phyloP scores from a whole-genome alignment of 1,140 invertebrate species.

The Lerema accius region DNA sequence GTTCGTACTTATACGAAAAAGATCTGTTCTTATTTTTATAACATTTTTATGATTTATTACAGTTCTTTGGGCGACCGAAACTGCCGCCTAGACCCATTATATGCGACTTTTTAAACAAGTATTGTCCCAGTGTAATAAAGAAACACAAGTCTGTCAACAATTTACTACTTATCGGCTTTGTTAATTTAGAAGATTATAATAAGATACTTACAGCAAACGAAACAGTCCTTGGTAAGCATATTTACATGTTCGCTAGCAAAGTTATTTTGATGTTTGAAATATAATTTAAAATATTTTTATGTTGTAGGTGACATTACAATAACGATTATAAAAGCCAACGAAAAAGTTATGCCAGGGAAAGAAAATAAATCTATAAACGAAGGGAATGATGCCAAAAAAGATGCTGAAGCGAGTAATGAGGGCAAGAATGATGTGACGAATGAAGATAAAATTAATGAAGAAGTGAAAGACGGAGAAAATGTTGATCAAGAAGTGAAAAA shows the following conservation, averaged over 20 bases:
- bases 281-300: background rate
- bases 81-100: conserved; percentile 55
- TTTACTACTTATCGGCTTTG: conserved; percentile 63
- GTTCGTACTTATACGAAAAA: too few relatives aligned
- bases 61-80: conserved; percentile 55
- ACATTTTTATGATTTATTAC: too few relatives aligned
- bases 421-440: too few relatives aligned
- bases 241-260: background rate
- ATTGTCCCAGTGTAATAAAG: conserved; percentile 57
- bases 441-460: too few relatives aligned
- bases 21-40: too few relatives aligned
- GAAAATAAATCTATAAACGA: conserved; percentile 17
- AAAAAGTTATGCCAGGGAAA: conserved; percentile 35
- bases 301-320: conserved; percentile 48
- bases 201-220: conserved; percentile 51
- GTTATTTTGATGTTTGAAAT: conserved; percentile 16
- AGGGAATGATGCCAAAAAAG: conserved; percentile 6
- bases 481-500: too few relatives aligned
- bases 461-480: too few relatives aligned
- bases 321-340: conserved; percentile 48
- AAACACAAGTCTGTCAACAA: conserved; percentile 62
- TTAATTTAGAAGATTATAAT: conserved; percentile 49
- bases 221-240: conserved; percentile 52
- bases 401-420: too few relatives aligned
- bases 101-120: conserved; percentile 57